A percentile compares a stretch with the other conserved stretches of the same genome.
phyloP scores from a whole-genome alignment of 2,888 invertebrate genomes.

The Zaprionus lineosus region DNA sequence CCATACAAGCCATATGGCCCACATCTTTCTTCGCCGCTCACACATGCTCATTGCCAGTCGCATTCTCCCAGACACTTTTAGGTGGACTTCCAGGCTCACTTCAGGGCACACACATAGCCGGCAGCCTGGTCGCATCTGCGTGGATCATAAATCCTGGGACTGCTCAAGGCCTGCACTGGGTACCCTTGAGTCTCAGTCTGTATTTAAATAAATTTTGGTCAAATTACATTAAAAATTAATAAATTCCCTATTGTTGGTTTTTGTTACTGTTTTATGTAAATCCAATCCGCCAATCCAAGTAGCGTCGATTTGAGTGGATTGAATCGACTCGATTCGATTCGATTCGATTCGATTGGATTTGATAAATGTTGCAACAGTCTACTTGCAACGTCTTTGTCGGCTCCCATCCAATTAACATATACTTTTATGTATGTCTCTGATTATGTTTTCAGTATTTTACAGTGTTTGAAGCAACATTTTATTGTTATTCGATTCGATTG shows the following conservation, averaged over 20 bases:
- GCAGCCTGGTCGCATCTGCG: conserved; percentile 16
- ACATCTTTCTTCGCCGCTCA: not conserved
- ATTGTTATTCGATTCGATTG: conserved; percentile 25
- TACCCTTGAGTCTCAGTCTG: not conserved
- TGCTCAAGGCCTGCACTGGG: not conserved
- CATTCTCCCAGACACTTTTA: conserved; percentile 1
- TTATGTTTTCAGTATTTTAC: conserved; percentile 32
- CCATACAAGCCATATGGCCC: conserved; percentile 40
- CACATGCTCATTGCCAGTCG: not conserved
- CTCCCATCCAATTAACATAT: conserved; percentile 59
- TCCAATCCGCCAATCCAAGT: conserved; percentile 32
- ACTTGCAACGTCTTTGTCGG: conserved; percentile 37
- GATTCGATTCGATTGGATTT: not conserved
- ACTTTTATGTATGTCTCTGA: conserved; percentile 20
- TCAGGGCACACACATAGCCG: conserved; percentile 11
- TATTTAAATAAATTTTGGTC: conserved; percentile 8
- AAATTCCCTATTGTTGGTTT: conserved; percentile 40
- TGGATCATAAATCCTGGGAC: conserved; percentile 35
- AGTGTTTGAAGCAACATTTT: conserved; percentile 28
- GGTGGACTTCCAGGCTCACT: not conserved
- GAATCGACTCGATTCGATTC: conserved; percentile 9
- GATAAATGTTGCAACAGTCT: conserved; percentile 55
- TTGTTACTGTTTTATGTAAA: conserved; percentile 51
- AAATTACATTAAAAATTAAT: conserved; percentile 57
- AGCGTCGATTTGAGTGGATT: conserved; percentile 37